Percentiles rank a stretch among this genome's conserved stretches.
Conservation (phyloP, 2,113 vertebrate genomes). For the Sarotherodon lohbergeri region DNA sequence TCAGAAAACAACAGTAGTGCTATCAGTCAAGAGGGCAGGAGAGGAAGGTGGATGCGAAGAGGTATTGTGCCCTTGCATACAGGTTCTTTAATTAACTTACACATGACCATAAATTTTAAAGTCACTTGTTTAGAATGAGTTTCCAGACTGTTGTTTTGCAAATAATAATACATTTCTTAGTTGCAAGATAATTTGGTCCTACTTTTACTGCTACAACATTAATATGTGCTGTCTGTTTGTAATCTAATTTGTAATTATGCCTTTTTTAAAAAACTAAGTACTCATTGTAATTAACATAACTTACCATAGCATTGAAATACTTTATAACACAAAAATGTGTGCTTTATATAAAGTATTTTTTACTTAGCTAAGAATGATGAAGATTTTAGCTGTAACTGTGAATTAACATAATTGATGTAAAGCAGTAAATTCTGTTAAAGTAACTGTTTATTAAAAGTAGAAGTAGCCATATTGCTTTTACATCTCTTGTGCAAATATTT, state of each 20-base stretch:
- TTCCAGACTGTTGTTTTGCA: background rate
- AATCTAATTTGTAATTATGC: background rate
- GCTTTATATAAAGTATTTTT: background rate
- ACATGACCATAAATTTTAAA: background rate
- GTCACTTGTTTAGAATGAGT: background rate
- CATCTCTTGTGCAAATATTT: background rate
- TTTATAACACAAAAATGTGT: background rate
- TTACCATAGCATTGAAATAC: background rate
- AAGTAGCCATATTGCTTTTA: too few relatives aligned
- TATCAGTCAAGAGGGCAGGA: slow-evolving; percentile 74
- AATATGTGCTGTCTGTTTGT: background rate
- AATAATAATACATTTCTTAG: background rate
- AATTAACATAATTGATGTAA: background rate
- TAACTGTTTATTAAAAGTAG: background rate
- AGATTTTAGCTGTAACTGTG: background rate
- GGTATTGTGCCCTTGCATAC: slow-evolving; percentile 66
- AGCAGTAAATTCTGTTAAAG: background rate
- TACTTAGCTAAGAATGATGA: background rate
- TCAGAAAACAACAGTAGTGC: slow-evolving; percentile 76
- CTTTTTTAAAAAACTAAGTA: accelerated
- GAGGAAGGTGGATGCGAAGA: slow-evolving; percentile 88
- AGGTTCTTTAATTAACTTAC: background rate
- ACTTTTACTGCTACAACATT: background rate
- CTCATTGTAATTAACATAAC: background rate
- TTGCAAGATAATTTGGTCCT: background rate